Percentiles rank a stretch among this genome's conserved stretches.
Evolutionary conservation across 2,797 vertebrate genomes (phyloP).

Genomic region (Intellagama lesueurii): DNA sequence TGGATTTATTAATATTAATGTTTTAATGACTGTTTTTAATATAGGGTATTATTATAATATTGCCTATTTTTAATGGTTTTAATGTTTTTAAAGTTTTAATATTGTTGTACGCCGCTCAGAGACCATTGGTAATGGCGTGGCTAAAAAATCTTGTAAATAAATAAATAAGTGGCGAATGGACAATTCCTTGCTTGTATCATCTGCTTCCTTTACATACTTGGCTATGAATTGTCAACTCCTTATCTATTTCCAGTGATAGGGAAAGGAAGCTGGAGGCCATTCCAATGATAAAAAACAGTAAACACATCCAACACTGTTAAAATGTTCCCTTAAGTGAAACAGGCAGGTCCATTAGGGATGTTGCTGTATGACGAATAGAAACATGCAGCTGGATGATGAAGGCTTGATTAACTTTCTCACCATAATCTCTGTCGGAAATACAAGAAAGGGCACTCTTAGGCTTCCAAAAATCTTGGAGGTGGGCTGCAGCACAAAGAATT

Average conservation of each 20-base stretch:
- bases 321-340: slow-evolving; percentile 32
- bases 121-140: no score
- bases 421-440: slow-evolving; percentile 42
- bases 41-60: no score
- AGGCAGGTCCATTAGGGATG: slow-evolving; percentile 47
- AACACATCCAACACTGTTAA: slow-evolving; percentile 28
- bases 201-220: slow-evolving; percentile 34
- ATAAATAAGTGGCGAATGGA: not conserved
- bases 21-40: no score
- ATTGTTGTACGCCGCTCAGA: no score
- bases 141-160: no score
- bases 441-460: slow-evolving; percentile 45
- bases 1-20: no score
- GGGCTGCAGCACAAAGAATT: slow-evolving; percentile 28
- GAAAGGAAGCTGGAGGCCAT: slow-evolving; percentile 25
- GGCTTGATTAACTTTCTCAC: slow-evolving; percentile 61
- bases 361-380: slow-evolving; percentile 49
- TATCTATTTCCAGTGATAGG: slow-evolving; percentile 20
- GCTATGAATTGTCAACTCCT: slow-evolving; percentile 35
- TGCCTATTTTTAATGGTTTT: no score
- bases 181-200: not conserved
- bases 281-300: slow-evolving; percentile 36
- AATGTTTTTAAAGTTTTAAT: no score
- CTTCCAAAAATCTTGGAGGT: slow-evolving; percentile 53
- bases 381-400: slow-evolving; percentile 44